A percentile compares a stretch with the other conserved stretches of the same genome.
phyloP scores from a whole-genome alignment of 2,113 vertebrate genomes.

The Rana temporaria region DNA sequence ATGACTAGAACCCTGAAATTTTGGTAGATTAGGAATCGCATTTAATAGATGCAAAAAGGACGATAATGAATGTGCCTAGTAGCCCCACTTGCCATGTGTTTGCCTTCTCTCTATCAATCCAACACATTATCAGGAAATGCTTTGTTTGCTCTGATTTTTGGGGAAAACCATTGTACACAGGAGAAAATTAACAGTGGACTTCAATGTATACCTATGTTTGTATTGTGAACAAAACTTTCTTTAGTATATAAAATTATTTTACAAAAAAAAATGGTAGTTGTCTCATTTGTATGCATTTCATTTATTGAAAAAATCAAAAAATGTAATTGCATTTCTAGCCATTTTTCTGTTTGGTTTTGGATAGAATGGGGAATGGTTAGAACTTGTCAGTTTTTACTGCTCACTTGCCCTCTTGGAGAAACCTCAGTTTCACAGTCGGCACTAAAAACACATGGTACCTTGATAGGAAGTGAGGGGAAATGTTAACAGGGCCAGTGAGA shows the following conservation, averaged over 20 bases:
- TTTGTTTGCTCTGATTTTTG: constrained; percentile 22
- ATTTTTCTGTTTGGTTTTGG: too few species aligned
- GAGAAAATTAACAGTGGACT: constrained; percentile 33
- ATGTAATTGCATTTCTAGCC: too few species aligned
- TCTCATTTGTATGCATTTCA: not conserved
- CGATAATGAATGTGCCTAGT: not conserved
- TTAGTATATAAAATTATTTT: constrained; percentile 59
- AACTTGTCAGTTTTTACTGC: too few species aligned
- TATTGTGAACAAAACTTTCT: constrained; percentile 59
- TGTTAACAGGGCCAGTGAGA: too few species aligned
- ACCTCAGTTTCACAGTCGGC: too few species aligned
- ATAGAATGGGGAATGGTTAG: too few species aligned
- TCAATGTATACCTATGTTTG: constrained; percentile 54
- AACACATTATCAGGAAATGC: constrained; percentile 13
- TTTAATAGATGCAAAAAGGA: not conserved
- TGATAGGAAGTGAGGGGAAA: too few species aligned
- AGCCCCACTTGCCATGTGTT: not conserved
- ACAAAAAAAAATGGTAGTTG: constrained; percentile 42
- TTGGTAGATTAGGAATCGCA: not conserved
- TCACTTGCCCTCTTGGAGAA: too few species aligned
- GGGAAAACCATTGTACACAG: constrained; percentile 53
- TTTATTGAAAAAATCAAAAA: too few species aligned
- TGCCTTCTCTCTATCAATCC: constrained; percentile 1
- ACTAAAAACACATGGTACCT: too few species aligned
- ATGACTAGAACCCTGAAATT: too few species aligned